Base-by-base conservation (phyloP, 2,888 invertebrate genomes). In the Leucozona laternaria region DNA sequence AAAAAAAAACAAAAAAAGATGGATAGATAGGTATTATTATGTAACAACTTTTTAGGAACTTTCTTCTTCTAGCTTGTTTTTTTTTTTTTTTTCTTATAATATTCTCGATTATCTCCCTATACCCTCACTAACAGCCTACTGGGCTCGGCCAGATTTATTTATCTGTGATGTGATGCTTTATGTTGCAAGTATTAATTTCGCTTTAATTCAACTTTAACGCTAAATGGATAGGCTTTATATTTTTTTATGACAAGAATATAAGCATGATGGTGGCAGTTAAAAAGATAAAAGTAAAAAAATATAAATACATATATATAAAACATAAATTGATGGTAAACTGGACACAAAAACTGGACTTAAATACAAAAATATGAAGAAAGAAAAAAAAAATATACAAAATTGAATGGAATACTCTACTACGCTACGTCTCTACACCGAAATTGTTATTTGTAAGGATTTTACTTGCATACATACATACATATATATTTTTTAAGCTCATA, bases 121-220 rank as follows among this genome's bases (percentile, higher is more conserved):
- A 2, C 4, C 20, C 28, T 55, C 20, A 13, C 25, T 10, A 22
- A 20, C 2, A 50, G n/a, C n/a, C 64, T 48, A 13, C 37, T 22
- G 37, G n/a, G n/a, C n/a, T n/a, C n/a, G n/a, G 4, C 22, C 37
- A 37, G 53, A 64, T 45, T 64, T 64, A 68, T 68, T 37, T 48
- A 48, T 66, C 48, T 66, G 17, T 13, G 64, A 48, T 48, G 20
- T 31, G 48, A 45, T 53, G 68, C 50, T 68, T 68, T 53, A 68
- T 53, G 53, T 50, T 68, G 68, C 68, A 53, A 68, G 53, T 68
- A 68, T 68, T 68, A 53, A 50, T 53, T 68, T 40, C 53, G 34
- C 50, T 34, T 68, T 68, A 68, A 68, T 68, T 50, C 53, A 31
- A 53, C 37, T 68, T 68, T 68, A 68, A 68, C 53, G 68, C 53